Evolutionary conservation across 1,140 invertebrate genomes (phyloP).

Genomic region (Uloborus diversus): DNA sequence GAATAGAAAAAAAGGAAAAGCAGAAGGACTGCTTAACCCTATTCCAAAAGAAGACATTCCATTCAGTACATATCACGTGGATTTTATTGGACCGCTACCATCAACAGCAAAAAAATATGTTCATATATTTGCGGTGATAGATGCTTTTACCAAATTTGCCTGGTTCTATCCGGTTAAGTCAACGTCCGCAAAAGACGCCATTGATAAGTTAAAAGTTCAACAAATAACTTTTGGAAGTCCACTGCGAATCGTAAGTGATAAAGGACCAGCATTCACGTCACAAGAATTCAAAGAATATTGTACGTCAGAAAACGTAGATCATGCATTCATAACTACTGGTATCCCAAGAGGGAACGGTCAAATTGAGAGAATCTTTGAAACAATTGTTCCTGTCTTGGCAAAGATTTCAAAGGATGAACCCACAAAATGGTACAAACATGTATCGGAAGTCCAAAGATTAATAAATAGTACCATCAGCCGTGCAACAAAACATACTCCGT

Average conservation of each 20-base stretch:
- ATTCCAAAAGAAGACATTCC: not conserved
- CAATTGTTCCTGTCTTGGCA: not conserved
- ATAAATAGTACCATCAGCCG: not conserved
- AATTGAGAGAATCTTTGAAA: not conserved
- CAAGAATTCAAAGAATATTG: not conserved
- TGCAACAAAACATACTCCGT: not conserved
- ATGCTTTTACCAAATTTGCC: conserved; percentile 13
- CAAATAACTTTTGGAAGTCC: not conserved
- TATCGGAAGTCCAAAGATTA: not conserved
- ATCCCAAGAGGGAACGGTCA: not conserved
- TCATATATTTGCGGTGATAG: not conserved
- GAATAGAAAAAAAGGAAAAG: not conserved
- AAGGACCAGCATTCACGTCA: not conserved
- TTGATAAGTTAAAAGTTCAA: not conserved
- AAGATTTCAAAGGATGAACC: no score
- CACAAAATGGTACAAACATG: conserved; percentile 12
- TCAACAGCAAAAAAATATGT: not conserved
- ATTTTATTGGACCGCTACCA: not conserved
- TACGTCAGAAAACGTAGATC: not conserved
- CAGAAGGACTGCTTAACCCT: not conserved
- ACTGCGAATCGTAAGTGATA: not conserved
- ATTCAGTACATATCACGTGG: not conserved
- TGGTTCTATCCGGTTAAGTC: conserved; percentile 5
- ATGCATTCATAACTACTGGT: not conserved
- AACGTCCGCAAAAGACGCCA: not conserved